These are phyloP conservation scores for Dascillus cervinus DNA, from an alignment of 2,888 invertebrate genomes.

Conservation along the genomic window DNA sequence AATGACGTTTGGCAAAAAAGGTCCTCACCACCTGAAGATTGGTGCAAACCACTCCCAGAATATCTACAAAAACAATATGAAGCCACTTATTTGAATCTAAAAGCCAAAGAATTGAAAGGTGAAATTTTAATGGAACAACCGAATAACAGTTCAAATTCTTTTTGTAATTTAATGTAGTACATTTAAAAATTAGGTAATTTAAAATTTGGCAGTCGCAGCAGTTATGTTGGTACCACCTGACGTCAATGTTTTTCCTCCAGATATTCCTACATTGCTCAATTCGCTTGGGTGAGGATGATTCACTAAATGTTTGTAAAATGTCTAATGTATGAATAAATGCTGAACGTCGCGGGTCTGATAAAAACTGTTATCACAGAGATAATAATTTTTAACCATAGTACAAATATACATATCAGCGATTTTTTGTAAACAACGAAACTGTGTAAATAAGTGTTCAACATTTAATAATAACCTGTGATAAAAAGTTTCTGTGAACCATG, in stretches of 20 bases:
- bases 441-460: conserved; percentile 19
- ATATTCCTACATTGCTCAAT: too few relatives aligned
- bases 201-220: too few relatives aligned
- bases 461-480: conserved; percentile 10
- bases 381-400: conserved; percentile 20
- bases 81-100: conserved; percentile 56
- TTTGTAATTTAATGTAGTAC: too few relatives aligned
- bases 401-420: conserved; percentile 33
- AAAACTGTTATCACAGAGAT: too few relatives aligned
- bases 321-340: conserved; percentile 6
- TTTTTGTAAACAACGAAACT: conserved; percentile 29
- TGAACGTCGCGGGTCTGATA: conserved; percentile 8
- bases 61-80: conserved; percentile 62
- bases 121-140: too few relatives aligned
- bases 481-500: conserved; percentile 24
- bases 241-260: too few relatives aligned
- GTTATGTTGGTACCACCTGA: too few relatives aligned
- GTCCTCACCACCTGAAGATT: conserved; percentile 66
- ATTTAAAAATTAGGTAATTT: too few relatives aligned
- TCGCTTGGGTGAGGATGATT: too few relatives aligned
- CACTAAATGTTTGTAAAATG: conserved; percentile 11
- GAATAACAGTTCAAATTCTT: too few relatives aligned
- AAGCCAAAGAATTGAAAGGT: conserved; percentile 54
- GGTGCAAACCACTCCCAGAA: conserved; percentile 74
- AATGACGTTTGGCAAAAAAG: conserved; percentile 79